Evolutionary conservation across 2,797 vertebrate species (phyloP), one percentile per base, ranked within the genome.

Genomic region (Sebastes kiyomatsui): DNA sequence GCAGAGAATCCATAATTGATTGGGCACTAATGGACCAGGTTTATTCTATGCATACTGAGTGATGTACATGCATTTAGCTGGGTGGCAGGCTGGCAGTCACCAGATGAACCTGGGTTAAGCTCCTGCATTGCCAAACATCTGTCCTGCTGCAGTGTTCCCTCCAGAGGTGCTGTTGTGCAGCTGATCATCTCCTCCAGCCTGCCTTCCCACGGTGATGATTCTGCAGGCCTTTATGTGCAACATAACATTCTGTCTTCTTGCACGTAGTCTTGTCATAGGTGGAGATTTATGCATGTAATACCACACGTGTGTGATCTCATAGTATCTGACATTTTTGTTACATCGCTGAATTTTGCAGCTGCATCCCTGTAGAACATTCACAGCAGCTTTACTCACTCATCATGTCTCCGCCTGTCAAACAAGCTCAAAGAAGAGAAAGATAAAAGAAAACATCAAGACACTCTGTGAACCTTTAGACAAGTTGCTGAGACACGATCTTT

Each of bases 361-460:
- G 54, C 69, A 77, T 27, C 67, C 72, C 35, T 22, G n/a, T 46
- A 55, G 72, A 83, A 58, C n/a, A 2, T 49, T 73, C 67, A 71
- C 59, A 58, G 56, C 23, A 54, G 33, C 68, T 60, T 12, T 23
- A 54, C 23, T 59, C 74, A 65, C 25, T 76, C 67, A 62, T 73
- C 49, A n/a, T 52, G 55, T 69, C 38, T 76, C 49, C 38, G 35
- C 62, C 72, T 82, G 71, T 80, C 74, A 81, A 73, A 70, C 42
- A 77, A 80, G 72, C 56, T 82, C 62, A 77, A 77, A 75, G 75
- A 67, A 13, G 58, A 52, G 38, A 16, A 77, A 72, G 80, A 87
- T 79, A 8, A 81, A 82, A 89, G 75, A 46, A 55, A 75, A 75
- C 77, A 68, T 79, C 61, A 80, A 80, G 62, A 75, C 77, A 73